Conservation (phyloP, 2,113 vertebrate genomes). For the Peucedramus taeniatus region DNA sequence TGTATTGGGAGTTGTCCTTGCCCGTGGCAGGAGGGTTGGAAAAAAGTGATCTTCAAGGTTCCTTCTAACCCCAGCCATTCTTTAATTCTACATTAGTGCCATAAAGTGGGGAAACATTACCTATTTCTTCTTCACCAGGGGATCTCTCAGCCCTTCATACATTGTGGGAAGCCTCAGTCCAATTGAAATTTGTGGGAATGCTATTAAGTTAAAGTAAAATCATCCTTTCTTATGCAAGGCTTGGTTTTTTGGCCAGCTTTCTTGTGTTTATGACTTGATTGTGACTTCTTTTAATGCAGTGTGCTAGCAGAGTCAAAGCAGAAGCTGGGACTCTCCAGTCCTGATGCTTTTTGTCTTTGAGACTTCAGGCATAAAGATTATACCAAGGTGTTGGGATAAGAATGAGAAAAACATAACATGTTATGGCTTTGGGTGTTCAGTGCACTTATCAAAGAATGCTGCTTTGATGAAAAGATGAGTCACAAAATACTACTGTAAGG, state of each 20-base stretch:
- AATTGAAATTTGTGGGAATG: neutral
- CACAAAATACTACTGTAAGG: neutral
- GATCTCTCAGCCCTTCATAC: rapidly evolving
- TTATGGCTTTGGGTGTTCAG: neutral
- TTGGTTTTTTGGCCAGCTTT: neutral
- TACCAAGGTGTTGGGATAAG: neutral
- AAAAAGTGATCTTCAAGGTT: neutral
- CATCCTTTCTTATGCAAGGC: rapidly evolving
- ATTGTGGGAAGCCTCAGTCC: neutral
- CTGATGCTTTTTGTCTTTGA: neutral
- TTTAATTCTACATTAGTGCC: neutral
- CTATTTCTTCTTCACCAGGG: neutral
- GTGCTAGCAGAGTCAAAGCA: neutral
- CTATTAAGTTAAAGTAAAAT: neutral
- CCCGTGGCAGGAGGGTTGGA: neutral
- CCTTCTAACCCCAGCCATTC: neutral
- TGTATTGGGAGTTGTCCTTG: neutral
- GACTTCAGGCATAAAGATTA: neutral
- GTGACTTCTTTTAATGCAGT: neutral
- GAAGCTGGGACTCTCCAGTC: neutral
- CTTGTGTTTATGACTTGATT: neutral
- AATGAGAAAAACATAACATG: neutral
- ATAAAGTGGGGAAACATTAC: rapidly evolving
- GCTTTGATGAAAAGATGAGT: neutral
- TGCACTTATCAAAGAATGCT: neutral